Percentiles rank a stretch among this genome's conserved stretches.
phyloP scores from a whole-genome alignment of 2,113 vertebrate genomes.

The Dasyurus viverrinus region DNA sequence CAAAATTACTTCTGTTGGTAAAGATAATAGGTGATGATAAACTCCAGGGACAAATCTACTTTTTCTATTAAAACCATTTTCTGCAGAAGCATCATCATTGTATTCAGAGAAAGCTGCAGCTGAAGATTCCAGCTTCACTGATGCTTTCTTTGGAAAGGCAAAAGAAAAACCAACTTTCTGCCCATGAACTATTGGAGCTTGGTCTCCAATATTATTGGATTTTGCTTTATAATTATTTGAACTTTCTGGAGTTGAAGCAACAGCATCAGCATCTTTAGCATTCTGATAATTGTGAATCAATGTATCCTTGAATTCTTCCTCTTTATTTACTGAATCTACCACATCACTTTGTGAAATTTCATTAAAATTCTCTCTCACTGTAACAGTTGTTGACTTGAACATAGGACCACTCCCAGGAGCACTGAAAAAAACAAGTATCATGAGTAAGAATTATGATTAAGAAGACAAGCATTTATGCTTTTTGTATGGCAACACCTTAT shows the following conservation, averaged over 20 bases:
- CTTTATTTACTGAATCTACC: conserved; percentile 63
- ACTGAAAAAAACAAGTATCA: conserved; percentile 76
- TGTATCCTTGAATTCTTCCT: conserved; percentile 67
- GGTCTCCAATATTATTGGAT: conserved; percentile 79
- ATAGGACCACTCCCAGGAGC: conserved; percentile 93
- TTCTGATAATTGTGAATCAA: conserved; percentile 61
- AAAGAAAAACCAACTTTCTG: conserved; percentile 91
- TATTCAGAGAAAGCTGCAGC: conserved; percentile 91
- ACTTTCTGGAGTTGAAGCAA: conserved; percentile 66
- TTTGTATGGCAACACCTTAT: not conserved
- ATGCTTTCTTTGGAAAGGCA: conserved; percentile 91
- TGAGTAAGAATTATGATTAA: not conserved
- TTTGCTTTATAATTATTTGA: conserved; percentile 58
- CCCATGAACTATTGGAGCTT: conserved; percentile 79
- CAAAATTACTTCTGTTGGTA: conserved; percentile 73
- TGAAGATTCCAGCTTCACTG: conserved; percentile 90
- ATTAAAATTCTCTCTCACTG: conserved; percentile 83
- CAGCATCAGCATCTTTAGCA: conserved; percentile 54
- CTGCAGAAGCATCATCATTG: conserved; percentile 84
- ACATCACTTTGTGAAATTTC: conserved; percentile 74
- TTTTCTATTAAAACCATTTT: conserved; percentile 81
- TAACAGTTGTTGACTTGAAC: conserved; percentile 94
- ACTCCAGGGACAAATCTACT: conserved; percentile 83
- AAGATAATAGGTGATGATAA: conserved; percentile 75
- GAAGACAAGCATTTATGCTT: not conserved